Percentiles rank a stretch among this genome's conserved stretches.
These are phyloP conservation scores for Brachyhypopomus gauderio DNA, from an alignment of 2,113 vertebrate genomes.

Conservation along the genomic window DNA sequence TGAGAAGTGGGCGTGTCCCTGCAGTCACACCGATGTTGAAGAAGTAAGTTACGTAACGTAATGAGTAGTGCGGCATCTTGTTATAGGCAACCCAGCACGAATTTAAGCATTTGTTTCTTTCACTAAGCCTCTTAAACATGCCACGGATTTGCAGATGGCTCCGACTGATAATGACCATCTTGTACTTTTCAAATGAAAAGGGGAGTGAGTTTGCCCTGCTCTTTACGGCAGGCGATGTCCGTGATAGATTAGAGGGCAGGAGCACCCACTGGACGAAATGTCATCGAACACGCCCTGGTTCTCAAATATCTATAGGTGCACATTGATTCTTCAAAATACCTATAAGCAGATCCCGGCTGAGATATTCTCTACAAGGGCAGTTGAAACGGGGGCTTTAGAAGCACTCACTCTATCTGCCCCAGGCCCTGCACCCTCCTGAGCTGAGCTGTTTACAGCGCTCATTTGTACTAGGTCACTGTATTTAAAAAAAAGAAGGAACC, in stretches of 20 bases:
- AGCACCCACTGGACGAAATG: neutral
- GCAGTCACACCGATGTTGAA: neutral
- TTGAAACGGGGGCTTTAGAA: no score
- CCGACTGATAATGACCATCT: neutral
- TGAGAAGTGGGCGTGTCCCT: no score
- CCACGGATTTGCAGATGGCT: neutral
- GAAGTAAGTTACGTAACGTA: neutral
- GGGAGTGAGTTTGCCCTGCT: neutral
- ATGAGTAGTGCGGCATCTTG: neutral
- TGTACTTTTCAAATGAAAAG: neutral
- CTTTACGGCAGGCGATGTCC: neutral
- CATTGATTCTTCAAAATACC: neutral
- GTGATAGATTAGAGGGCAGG: neutral
- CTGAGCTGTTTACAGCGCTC: neutral
- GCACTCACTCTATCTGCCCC: neutral
- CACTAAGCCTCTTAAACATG: conserved; percentile 5
- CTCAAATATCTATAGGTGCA: neutral
- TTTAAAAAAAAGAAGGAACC: neutral
- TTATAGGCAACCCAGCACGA: neutral
- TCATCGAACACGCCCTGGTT: neutral
- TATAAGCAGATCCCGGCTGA: neutral
- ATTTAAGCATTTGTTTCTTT: neutral
- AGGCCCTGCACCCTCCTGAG: neutral
- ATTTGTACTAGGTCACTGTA: neutral
- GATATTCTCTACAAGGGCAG: neutral